Evolutionary conservation across 2,113 vertebrate species (phyloP).

Genomic region (Solea solea): DNA sequence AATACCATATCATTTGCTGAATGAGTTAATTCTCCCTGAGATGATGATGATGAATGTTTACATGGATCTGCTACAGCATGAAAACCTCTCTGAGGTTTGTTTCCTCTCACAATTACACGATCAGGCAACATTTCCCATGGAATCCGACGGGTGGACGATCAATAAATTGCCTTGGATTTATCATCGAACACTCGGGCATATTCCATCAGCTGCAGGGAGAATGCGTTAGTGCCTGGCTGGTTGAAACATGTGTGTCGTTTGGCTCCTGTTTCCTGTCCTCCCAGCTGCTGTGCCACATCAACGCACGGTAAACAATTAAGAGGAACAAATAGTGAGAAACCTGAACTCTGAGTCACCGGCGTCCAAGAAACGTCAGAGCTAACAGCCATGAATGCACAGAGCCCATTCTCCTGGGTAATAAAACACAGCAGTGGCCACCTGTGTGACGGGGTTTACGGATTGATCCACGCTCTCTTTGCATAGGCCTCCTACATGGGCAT

Average conservation of each 20-base stretch:
- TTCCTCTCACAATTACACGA: neutral
- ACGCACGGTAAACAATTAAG: constrained; percentile 80
- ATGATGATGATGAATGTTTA: constrained; percentile 11
- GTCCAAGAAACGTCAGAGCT: constrained; percentile 70
- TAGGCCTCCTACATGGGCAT: constrained; percentile 13
- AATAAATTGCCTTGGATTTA: constrained; percentile 61
- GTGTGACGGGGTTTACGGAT: constrained; percentile 66
- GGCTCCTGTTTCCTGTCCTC: constrained; percentile 65
- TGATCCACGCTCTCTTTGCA: constrained; percentile 44
- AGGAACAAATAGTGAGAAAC: constrained; percentile 82
- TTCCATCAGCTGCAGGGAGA: constrained; percentile 53
- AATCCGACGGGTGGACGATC: constrained; percentile 42
- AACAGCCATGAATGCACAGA: constrained; percentile 63
- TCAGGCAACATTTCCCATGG: constrained; percentile 38
- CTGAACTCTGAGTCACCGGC: constrained; percentile 78
- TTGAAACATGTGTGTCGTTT: constrained; percentile 57
- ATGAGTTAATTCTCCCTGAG: constrained; percentile 1
- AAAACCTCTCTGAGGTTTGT: neutral
- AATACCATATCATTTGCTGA: neutral
- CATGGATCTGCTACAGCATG: constrained; percentile 4
- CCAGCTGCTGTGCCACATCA: constrained; percentile 72
- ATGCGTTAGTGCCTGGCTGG: constrained; percentile 53
- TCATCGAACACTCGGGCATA: constrained; percentile 46
- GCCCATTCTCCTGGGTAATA: constrained; percentile 74
- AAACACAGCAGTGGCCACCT: constrained; percentile 63